phyloP scores from a whole-genome alignment of 2,113 vertebrate genomes.

The Lethenteron camtschaticum region DNA sequence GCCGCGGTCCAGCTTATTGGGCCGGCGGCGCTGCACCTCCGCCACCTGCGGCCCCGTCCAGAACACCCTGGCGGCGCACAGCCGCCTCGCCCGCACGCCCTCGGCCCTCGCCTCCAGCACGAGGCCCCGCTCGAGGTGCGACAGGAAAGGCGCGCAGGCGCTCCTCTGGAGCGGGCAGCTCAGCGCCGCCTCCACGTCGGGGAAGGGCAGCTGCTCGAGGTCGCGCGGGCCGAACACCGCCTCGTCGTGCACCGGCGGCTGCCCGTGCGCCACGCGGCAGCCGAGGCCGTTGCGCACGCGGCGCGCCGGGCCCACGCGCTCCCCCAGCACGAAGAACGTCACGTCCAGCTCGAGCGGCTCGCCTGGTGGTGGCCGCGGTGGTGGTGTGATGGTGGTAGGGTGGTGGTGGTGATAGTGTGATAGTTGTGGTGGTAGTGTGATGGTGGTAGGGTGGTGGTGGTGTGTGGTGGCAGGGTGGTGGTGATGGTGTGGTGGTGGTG shows the following conservation, averaged over 20 bases:
- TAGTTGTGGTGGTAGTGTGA: no score
- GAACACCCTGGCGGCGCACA: neutral
- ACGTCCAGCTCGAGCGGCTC: neutral
- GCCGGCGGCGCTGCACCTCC: neutral
- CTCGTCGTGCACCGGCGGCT: neutral
- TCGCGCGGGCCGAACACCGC: neutral
- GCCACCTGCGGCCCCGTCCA: neutral
- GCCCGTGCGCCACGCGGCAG: neutral
- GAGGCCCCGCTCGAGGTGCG: neutral
- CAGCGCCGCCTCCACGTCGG: neutral
- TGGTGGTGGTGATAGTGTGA: no score
- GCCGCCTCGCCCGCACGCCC: neutral
- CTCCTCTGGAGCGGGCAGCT: neutral
- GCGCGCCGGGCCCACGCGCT: neutral
- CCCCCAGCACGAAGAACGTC: neutral
- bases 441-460: no score
- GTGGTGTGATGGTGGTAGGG: no score
- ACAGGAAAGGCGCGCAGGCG: neutral
- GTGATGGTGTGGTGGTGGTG: no score
- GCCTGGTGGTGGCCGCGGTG: no score
- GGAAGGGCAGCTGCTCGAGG: neutral
- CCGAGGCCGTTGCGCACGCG: neutral
- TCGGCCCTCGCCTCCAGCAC: neutral
- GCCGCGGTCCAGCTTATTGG: neutral
- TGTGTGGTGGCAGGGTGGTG: no score